Evolutionary conservation across 2,888 invertebrate species (phyloP), one percentile per base, ranked within the genome.

Genomic region (Thecocarcelia acutangulata): DNA sequence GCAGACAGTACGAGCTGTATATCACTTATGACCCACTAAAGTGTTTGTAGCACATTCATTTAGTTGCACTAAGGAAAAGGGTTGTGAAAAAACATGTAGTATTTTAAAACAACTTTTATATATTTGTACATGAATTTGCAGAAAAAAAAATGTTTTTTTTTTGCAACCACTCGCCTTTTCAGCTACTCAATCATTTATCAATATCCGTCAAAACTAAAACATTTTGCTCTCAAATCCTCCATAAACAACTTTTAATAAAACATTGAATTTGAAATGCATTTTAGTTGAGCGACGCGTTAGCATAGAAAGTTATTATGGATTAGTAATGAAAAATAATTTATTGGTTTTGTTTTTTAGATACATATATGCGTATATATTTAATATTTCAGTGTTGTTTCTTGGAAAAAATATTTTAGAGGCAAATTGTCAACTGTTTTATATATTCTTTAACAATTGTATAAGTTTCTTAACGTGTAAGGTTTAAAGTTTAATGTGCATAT

Each of bases 21-120:
- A 50, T 54, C 59, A 63, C 44, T 64, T 58, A 44, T 81, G 81
- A 81, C 73, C 81, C 73, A 77, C 33, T 73, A 63, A 81, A 73
- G 46, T 63, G 28, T 70, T 63, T 50, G 50, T 33, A 37, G 9
- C 12, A 64, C n/a, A 50, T 33, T 33, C 33, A 33, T 9, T 33
- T 33, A 33, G 6, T 33, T 9, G 9, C 9, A 33, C 33, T 33
- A 8, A 9, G 28, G 28, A 28, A 28, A n/a, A n/a, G n/a, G n/a
- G 24, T 24, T 24, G 24, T 24, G 24, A 17, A 48, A 19, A 21
- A 24, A 33, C 9, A 33, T 33, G 6, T 33, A 33, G 33, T 8
- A 8, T 9, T 33, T 33, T 9, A 8, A 33, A 33, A 33, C 6
- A 8, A 33, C 3, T 9, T 33, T 9, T 33, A 33, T 33, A 6